phyloP scores from a whole-genome alignment of 2,888 invertebrate species.

The Pheosia gnoma region DNA sequence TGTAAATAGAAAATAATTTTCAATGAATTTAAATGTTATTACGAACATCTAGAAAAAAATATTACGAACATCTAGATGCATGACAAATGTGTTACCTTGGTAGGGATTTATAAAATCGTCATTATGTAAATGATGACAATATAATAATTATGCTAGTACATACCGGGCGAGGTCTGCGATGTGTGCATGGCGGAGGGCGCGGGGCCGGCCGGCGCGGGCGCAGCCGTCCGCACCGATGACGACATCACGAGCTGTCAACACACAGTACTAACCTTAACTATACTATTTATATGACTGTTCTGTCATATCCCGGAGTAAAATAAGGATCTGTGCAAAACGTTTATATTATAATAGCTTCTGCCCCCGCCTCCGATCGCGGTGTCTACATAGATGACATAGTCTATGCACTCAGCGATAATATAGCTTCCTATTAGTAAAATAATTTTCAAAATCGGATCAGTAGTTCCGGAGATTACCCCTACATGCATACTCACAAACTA shows the following conservation, averaged over 20 bases:
- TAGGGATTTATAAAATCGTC: neutral
- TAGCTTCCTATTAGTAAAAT: no score
- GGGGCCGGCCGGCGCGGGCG: slow-evolving; percentile 61
- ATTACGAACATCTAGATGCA: no score
- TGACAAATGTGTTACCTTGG: neutral
- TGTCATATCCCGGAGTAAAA: neutral
- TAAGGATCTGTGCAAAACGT: neutral
- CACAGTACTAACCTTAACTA: slow-evolving; percentile 5
- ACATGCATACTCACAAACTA: no score
- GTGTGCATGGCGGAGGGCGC: slow-evolving; percentile 71
- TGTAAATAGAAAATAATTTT: no score
- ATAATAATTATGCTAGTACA: slow-evolving; percentile 9
- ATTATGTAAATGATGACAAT: slow-evolving; percentile 1
- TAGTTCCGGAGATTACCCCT: no score
- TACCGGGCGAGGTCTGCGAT: slow-evolving; percentile 74
- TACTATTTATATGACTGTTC: neutral
- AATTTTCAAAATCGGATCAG: no score
- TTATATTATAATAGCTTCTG: no score
- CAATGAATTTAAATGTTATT: no score
- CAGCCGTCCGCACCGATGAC: slow-evolving; percentile 75
- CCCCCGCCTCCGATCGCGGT: no score
- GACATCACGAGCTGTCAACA: slow-evolving; percentile 74
- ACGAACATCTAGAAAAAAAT: no score
- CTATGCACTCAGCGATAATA: no score
- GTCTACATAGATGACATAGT: no score